Base-by-base conservation (phyloP, 2,888 invertebrate species). In the Cybosia mesomella region DNA sequence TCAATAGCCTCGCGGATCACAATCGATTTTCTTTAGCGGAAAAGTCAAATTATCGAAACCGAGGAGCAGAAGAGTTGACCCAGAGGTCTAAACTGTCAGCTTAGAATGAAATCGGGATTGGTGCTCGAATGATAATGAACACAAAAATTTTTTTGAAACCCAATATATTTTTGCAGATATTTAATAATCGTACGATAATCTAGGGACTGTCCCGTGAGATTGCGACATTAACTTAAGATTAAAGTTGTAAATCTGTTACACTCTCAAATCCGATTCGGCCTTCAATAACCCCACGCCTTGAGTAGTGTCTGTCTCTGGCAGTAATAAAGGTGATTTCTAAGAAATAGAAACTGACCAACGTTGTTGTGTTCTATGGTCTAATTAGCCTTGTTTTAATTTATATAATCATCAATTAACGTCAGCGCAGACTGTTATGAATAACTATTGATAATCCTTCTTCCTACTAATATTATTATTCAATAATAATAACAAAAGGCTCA, bases 241-340 rank as follows among this genome's bases (percentile, higher is more conserved):
- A 49, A n/a, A 63, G 68, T 76, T 73, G 79, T 74, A 74, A 78
- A 82, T 79, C 80, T 76, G 81, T 75, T 69, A 83, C 83, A 83
- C 79, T 83, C 80, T 80, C 74, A 74, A 74, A 81, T 71, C 68
- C 36, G 18, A 39, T n/a, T n/a, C 58, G 77, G 73, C 81, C 81
- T 83, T 77, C 72, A 66, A 21, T 24, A 54, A 64, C 22, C 59
- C 61, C 63, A 54, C 57, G 68, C n/a, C 72, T 81, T 79, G 68
- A 62, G 72, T 63, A 79, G 81, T 22, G 54, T n/a, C 60, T 60
- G 59, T 9, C 18, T 49, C 10, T 36, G 22, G 2, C 39, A 24
- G 21, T 39, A 39, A 15, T 24, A 24, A 28, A 39, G 18, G 5
- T 59, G 24, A 1, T 39, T 39, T 24, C 39, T 18, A 4, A 22